Evolutionary conservation across 2,797 vertebrate genomes (phyloP).

Genomic region (Antrozous pallidus): DNA sequence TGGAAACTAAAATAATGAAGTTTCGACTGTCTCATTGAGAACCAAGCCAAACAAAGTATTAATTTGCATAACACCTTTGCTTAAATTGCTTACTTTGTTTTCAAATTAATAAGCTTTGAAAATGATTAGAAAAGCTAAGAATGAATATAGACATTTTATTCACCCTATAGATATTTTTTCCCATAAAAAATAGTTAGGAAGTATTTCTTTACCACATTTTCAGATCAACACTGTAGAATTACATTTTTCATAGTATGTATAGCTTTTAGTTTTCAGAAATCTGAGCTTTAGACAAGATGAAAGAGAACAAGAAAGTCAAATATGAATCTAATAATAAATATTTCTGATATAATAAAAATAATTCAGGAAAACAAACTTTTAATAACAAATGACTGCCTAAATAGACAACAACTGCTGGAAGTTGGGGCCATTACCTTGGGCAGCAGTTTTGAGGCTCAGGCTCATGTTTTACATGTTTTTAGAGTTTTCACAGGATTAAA

Average conservation of each 20-base stretch:
- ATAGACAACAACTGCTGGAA: background rate
- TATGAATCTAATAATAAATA: background rate
- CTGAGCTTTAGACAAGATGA: background rate
- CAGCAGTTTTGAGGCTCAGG: background rate
- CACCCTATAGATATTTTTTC: background rate
- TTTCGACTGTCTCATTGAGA: constrained; percentile 23
- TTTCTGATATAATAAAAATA: background rate
- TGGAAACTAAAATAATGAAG: constrained; percentile 37
- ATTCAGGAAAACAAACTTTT: background rate
- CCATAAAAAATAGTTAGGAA: background rate
- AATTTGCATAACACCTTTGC: background rate
- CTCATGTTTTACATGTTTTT: background rate
- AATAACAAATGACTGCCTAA: background rate
- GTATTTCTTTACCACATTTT: background rate
- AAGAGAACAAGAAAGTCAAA: background rate
- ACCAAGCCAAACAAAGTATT: constrained; percentile 27
- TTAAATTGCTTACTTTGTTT: constrained; percentile 47
- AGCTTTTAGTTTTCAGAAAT: constrained; percentile 24
- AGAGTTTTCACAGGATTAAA: background rate
- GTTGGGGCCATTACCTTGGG: fast-evolving
- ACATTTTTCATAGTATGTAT: background rate
- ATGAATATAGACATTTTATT: background rate
- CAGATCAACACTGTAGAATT: background rate
- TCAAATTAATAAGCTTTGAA: constrained; percentile 38
- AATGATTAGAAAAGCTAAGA: background rate